phyloP scores from a whole-genome alignment of 2,113 vertebrate genomes.

The Ramphastos sulfuratus region DNA sequence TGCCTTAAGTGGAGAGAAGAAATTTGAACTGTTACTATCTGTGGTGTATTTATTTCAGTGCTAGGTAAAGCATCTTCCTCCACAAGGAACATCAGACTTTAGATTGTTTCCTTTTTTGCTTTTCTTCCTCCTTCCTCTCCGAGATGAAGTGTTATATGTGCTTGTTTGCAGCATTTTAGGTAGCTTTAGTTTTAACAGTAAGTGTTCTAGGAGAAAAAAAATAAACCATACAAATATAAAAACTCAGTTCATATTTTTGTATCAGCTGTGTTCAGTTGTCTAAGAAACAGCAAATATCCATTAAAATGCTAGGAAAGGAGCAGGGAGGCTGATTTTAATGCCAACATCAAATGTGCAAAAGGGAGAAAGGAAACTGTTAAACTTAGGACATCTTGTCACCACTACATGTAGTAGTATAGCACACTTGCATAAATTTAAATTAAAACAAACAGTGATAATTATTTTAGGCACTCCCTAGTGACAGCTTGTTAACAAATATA shows the following conservation, averaged over 20 bases:
- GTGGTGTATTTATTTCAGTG: neutral
- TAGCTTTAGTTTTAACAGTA: neutral
- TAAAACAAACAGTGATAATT: slow-evolving; percentile 46
- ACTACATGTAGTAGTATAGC: neutral
- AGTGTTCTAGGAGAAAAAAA: neutral
- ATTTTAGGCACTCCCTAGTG: slow-evolving; percentile 34
- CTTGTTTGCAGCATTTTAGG: neutral
- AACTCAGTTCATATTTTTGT: neutral
- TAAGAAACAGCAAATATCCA: neutral
- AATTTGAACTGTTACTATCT: neutral
- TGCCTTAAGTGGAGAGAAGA: neutral
- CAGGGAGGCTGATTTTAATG: neutral
- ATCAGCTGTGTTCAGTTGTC: neutral
- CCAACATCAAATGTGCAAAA: neutral
- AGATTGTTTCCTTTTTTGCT: neutral
- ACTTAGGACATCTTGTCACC: slow-evolving; percentile 18
- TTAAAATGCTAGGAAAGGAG: neutral
- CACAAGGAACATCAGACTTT: neutral
- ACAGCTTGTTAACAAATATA: slow-evolving; percentile 43
- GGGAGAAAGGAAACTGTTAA: slow-evolving; percentile 15
- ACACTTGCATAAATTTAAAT: slow-evolving; percentile 42
- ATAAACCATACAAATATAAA: neutral
- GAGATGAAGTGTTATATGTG: neutral
- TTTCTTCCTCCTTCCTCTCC: neutral
- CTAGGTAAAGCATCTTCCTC: neutral